A percentile compares a stretch with the other conserved stretches of the same genome.
phyloP scores from a whole-genome alignment of 2,797 vertebrate species.

The Aselliscus stoliczkanus region DNA sequence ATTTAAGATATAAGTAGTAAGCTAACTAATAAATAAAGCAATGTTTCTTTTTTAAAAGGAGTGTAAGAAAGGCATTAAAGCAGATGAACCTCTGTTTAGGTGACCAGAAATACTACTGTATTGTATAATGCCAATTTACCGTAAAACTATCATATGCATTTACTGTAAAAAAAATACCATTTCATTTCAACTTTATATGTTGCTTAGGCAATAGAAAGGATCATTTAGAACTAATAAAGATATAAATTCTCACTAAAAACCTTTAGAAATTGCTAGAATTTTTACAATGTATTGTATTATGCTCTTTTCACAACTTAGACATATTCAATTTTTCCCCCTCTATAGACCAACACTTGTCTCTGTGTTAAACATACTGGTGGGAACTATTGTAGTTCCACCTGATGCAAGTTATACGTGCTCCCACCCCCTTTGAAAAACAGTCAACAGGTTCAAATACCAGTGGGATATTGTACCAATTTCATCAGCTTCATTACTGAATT shows the following conservation, averaged over 20 bases:
- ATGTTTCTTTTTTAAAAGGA: conserved; percentile 33
- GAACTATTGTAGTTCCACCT: not conserved
- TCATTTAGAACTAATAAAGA: not conserved
- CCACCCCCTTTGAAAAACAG: not conserved
- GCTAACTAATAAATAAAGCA: conserved; percentile 16
- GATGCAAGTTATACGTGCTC: not conserved
- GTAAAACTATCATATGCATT: conserved; percentile 4
- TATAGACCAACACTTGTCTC: not conserved
- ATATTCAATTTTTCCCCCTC: not conserved
- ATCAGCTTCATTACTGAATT: not conserved
- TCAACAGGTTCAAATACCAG: not conserved
- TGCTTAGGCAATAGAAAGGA: not conserved
- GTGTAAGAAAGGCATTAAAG: not conserved
- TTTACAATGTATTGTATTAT: not conserved
- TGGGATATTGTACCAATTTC: conserved; percentile 8
- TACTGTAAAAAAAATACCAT: conserved; percentile 32
- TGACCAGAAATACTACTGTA: conserved; percentile 47
- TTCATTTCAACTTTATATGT: not conserved
- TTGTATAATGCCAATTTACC: conserved; percentile 33
- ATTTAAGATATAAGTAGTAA: not conserved
- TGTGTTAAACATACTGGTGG: not conserved
- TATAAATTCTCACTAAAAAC: not conserved
- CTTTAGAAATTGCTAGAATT: not conserved
- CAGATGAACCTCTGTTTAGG: conserved; percentile 36
- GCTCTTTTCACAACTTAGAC: not conserved